Base-by-base conservation (phyloP, 2,888 invertebrate genomes). In the Lymantria dispar region DNA sequence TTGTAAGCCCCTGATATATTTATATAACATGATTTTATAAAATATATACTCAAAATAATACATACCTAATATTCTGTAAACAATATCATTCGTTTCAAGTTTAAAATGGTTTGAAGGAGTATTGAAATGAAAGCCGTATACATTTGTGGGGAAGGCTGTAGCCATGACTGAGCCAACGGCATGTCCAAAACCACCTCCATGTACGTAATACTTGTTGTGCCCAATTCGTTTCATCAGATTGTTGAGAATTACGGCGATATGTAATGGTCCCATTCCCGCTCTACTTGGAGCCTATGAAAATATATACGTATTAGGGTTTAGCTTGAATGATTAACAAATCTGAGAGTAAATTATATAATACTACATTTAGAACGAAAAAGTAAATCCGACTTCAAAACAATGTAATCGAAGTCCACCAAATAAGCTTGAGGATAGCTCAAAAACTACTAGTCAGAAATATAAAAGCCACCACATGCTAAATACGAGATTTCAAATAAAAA, bases 101-200 rank as follows among this genome's bases (percentile, higher is more conserved):
- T 78, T 69, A 70, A 0, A 68, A n/a, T 0, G 83, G 33, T 14
- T 40, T 13, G 40, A 40, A 40, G 94, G 94, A 89, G 94, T 92
- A 72, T 95, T 96, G 0, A 93, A 82, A 66, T 96, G 95, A 45
- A 92, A 80, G 0, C 90, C 90, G 0, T 81, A 59, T 0, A 93
- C 76, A 0, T 87, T 75, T 0, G 90, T 83, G 0, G 95, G 95
- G 78, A 92, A 96, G 13, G 95, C 58, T 0, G 92, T 91, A 0
- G 94, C 93, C 83, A 96, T 85, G 13, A 87, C 70, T 0, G 92
- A 80, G 0, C 92, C 93, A 5, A 96, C 92, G 0, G 89, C 13
- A 5, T 94, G 87, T 0, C 97, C 97, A 91, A 94, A 93, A 72
- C 95, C 96, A 0, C 96, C 95, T 0, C 95, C 96, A 64, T 96